phyloP scores from a whole-genome alignment of 2,113 vertebrate genomes.

The Oplegnathus fasciatus region DNA sequence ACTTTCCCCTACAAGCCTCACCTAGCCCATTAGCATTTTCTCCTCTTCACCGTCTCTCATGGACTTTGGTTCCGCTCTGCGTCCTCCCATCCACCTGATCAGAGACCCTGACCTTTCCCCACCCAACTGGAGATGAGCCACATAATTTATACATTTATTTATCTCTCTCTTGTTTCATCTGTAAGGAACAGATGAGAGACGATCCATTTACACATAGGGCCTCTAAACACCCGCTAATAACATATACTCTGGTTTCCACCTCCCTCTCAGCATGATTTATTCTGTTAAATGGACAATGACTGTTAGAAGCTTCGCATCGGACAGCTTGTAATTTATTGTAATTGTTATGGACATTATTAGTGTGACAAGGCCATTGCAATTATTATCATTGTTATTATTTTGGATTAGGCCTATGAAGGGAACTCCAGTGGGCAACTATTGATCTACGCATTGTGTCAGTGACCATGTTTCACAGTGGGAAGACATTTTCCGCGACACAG shows the following conservation, averaged over 20 bases:
- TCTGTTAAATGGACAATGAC: constrained; percentile 54
- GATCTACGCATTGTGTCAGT: constrained; percentile 46
- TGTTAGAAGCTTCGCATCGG: constrained; percentile 12
- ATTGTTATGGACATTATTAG: constrained; percentile 62
- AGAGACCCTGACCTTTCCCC: constrained; percentile 30
- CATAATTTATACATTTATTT: constrained; percentile 44
- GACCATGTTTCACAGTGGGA: constrained; percentile 37
- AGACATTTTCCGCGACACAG: constrained; percentile 34
- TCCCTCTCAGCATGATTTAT: constrained; percentile 41
- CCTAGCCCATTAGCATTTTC: constrained; percentile 39
- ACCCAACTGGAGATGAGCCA: constrained; percentile 9
- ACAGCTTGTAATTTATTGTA: constrained; percentile 54
- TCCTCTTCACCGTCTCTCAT: background rate
- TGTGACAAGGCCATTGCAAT: constrained; percentile 46
- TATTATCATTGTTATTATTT: constrained; percentile 57
- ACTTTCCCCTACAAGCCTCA: constrained; percentile 42
- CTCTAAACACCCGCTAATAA: constrained; percentile 27
- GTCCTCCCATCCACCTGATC: constrained; percentile 11
- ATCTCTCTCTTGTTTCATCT: constrained; percentile 27
- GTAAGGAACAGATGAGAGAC: constrained; percentile 13
- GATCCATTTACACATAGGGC: background rate
- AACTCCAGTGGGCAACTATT: constrained; percentile 32
- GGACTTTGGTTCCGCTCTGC: constrained; percentile 24
- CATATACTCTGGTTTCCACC: background rate
- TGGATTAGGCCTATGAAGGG: constrained; percentile 6